Conservation (phyloP, 1,140 invertebrate species). For the Ooceraea biroi region DNA sequence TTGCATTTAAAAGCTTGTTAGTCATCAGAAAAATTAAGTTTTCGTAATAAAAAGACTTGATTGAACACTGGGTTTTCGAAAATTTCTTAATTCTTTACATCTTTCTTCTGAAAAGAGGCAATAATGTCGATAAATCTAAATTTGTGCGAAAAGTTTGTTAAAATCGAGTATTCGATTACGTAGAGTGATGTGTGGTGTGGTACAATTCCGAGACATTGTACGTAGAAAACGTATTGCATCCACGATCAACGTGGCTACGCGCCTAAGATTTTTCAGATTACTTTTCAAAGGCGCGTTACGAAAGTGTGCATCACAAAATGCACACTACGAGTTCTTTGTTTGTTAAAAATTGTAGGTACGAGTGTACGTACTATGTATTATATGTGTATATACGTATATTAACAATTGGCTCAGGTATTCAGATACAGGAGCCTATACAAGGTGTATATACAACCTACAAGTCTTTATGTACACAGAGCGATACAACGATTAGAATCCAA, state of each 20-base stretch:
- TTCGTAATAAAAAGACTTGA: neutral
- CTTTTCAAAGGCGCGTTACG: constrained; percentile 3
- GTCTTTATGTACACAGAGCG: constrained; percentile 63
- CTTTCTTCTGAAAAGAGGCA: no score
- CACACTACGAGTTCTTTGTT: no score
- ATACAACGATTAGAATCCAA: constrained; percentile 37
- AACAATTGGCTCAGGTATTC: constrained; percentile 60
- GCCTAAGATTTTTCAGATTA: constrained; percentile 14
- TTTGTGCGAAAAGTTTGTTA: neutral
- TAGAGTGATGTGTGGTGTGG: no score
- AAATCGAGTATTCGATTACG: neutral
- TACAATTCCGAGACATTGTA: constrained; percentile 17
- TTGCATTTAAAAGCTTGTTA: neutral
- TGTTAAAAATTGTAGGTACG: no score
- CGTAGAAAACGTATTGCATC: constrained; percentile 52
- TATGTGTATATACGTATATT: constrained; percentile 66
- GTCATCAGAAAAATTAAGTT: neutral
- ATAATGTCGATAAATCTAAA: no score
- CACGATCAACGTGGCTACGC: constrained; percentile 54
- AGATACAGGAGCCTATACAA: constrained; percentile 44
- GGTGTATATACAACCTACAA: constrained; percentile 59
- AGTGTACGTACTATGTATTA: no score
- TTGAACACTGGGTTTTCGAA: neutral
- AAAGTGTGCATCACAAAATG: constrained; percentile 48
- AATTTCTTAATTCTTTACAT: constrained; percentile 12